Base-by-base conservation (phyloP, 2,888 invertebrate genomes). In the Masnerella sp. region DNA sequence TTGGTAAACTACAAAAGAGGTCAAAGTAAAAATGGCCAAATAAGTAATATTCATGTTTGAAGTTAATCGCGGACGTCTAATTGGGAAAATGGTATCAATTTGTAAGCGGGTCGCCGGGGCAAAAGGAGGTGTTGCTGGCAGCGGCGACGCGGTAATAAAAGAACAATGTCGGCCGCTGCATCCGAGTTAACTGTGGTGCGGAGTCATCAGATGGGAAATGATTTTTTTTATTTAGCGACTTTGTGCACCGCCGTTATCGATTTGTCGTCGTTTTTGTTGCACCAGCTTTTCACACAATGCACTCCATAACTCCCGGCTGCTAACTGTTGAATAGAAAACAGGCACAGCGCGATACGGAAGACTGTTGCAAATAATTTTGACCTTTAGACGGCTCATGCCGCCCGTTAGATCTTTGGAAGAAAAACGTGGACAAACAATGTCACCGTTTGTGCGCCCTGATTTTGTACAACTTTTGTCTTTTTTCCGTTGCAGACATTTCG, bases 401-500 rank as follows among this genome's bases (percentile, higher is more conserved):
- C 8, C 47, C 9, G 12, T 7, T 8, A 14, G 5, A 11, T 36
- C 4, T 20, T 11, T 20, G 52, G 15, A 56, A 56, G 18, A 59
- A 69, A 69, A 69, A 61, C 32, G 38, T 36, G 54, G 18, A 62
- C 18, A 51, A 68, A 59, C 49, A 43, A 56, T 40, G 28, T 22
- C 20, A 15, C 28, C 3, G 18, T 7, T 9, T 43, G 64, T 64
- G 45, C 47, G 38, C 17, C 15, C 15, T 34, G 3, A 2, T 1
- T 15, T 11, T 38, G 17, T 25, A 40, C 32, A 49, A 14, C 38
- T 32, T 36, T 9, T 56, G 17, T 42, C 15, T 61, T 18, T 54
- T 61, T 69, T 18, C 0, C 61, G 59, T 61, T 92, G 45, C 93
- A 96, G 96, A 96, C 96, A 81, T 96, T 97, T 89, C 94, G 98